Evolutionary conservation across 2,888 invertebrate genomes (phyloP), one percentile per base, ranked within the genome.

Genomic region (Drosophila limbata): DNA sequence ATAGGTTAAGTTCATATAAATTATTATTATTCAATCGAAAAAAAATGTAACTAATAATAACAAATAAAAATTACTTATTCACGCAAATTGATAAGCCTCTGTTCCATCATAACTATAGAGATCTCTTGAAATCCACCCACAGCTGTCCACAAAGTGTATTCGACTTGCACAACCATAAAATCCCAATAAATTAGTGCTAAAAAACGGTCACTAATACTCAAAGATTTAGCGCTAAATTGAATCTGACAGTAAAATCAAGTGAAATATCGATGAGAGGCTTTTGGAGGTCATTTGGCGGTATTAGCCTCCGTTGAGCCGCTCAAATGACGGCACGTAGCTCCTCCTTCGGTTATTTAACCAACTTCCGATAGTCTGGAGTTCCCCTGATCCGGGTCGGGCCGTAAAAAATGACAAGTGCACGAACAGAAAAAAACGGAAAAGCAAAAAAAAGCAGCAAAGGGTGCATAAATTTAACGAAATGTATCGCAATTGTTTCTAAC

Each of bases 401-500:
- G 60, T 82, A 85, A 84, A 86, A 81, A 87, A 74, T 66, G 80
- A 84, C 89, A 86, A 86, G 87, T 84, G 84, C 69, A 69, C 11
- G 63, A 40, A 45, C 39, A 51, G 52, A 44, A 44, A 25, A 40
- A 48, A 15, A 45, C 25, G 45, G 19, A 13, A 28, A 35, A 48
- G 19, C 8, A 57, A 31, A 40, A 60, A 42, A 45, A 52, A 31
- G n/a, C 52, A 42, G 59, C 74, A 88, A 88, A 82, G 85, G 85
- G 85, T 86, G 85, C 85, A 86, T 86, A 86, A 86, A 86, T 86
- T 86, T 81, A 74, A 81, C 79, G 53, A 77, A 79, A 80, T 85
- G 89, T 85, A 88, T 67, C 80, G 77, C 88, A 86, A 86, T 88
- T 88, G 88, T 84, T 85, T 88, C 81, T 73, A 81, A 60, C 75